phyloP scores from a whole-genome alignment of 2,888 invertebrate genomes.

The Dicyrtomina minuta region DNA sequence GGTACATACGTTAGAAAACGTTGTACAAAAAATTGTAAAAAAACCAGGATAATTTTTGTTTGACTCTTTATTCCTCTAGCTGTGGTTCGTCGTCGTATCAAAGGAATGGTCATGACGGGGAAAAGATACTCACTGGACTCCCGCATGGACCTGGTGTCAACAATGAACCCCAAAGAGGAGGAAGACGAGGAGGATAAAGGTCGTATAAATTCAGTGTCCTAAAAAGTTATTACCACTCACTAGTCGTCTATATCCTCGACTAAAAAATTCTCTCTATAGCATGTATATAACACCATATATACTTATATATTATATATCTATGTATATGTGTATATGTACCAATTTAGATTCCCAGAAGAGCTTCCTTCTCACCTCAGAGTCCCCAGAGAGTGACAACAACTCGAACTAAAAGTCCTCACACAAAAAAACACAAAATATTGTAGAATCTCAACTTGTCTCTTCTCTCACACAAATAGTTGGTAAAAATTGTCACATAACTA shows the following conservation, averaged over 20 bases:
- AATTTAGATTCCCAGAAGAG: slow-evolving; percentile 51
- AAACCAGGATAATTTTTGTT: background rate
- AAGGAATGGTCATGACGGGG: slow-evolving; percentile 84
- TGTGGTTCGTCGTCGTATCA: slow-evolving; percentile 81
- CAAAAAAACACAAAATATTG: background rate
- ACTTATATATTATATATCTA: background rate
- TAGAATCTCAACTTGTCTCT: too few species aligned
- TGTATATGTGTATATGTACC: background rate
- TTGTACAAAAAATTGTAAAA: background rate
- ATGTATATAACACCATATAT: background rate
- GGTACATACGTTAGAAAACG: too few species aligned
- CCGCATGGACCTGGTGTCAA: slow-evolving; percentile 76
- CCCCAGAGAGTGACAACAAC: slow-evolving; percentile 43
- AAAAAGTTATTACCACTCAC: background rate
- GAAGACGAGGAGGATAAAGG: slow-evolving; percentile 43
- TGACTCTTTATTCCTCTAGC: too few species aligned
- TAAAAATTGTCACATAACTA: background rate
- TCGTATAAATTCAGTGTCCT: slow-evolving; percentile 37
- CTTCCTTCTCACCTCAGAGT: slow-evolving; percentile 50
- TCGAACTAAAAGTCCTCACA: slow-evolving; percentile 11
- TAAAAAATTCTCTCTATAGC: background rate
- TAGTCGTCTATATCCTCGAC: too few species aligned
- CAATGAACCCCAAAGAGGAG: slow-evolving; percentile 38
- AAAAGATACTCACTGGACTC: slow-evolving; percentile 85
- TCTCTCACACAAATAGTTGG: too few species aligned